phyloP scores from a whole-genome alignment of 2,113 vertebrate species.

The Grus americana region DNA sequence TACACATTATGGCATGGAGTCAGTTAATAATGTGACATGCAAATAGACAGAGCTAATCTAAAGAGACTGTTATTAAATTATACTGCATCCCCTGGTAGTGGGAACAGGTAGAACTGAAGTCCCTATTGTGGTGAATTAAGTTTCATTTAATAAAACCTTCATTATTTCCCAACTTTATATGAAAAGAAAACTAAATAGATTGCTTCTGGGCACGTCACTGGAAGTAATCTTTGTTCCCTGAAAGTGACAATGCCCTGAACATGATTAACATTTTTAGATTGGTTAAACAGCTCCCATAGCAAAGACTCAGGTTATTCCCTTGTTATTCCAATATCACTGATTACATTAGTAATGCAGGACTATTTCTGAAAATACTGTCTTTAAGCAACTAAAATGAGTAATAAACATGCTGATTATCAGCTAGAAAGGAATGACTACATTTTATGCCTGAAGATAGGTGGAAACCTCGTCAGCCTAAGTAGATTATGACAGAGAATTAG shows the following conservation, averaged over 20 bases:
- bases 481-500: slow-evolving; percentile 32
- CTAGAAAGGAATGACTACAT: background rate
- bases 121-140: background rate
- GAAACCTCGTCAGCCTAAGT: background rate
- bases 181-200: slow-evolving; percentile 50
- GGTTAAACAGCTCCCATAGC: slow-evolving; percentile 11
- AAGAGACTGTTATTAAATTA: slow-evolving; percentile 49
- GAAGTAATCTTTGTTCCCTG: slow-evolving; percentile 43
- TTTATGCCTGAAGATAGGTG: slow-evolving; percentile 16
- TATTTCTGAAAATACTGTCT: background rate
- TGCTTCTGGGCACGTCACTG: slow-evolving; percentile 1
- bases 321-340: background rate
- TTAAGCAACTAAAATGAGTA: background rate
- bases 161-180: slow-evolving; percentile 51
- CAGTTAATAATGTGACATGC: background rate
- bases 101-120: background rate
- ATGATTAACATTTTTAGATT: slow-evolving; percentile 51
- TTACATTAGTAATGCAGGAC: background rate
- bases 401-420: background rate
- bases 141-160: slow-evolving; percentile 63
- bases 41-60: slow-evolving; percentile 1
- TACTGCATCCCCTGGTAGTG: background rate
- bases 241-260: slow-evolving; percentile 42
- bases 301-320: slow-evolving; percentile 3
- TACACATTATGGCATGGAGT: background rate